These are phyloP conservation scores for Actinernus sp. DNA, from an alignment of 92 coral and sea anemone species.

Conservation along the genomic window DNA sequence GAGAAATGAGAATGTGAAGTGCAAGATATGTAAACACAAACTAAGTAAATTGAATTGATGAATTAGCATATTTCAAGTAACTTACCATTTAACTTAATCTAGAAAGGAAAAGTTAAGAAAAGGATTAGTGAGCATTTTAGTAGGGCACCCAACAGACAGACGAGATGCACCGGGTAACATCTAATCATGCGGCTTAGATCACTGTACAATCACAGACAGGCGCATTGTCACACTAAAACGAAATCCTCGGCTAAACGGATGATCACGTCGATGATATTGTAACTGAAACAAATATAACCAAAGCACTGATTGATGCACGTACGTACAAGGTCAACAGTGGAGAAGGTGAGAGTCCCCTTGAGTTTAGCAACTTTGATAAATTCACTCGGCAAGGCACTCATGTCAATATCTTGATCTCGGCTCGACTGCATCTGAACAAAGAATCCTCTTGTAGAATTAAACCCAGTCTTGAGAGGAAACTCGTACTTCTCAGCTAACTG, in stretches of 20 bases:
- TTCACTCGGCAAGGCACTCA: constrained; percentile 77
- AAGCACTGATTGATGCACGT: too few relatives aligned
- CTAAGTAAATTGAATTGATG: background rate
- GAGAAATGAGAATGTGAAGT: background rate
- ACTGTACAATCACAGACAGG: too few relatives aligned
- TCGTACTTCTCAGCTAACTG: constrained; percentile 85
- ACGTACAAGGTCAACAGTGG: constrained; percentile 93
- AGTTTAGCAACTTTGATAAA: constrained; percentile 85
- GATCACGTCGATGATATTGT: too few relatives aligned
- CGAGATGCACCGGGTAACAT: too few relatives aligned
- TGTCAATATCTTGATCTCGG: constrained; percentile 63
- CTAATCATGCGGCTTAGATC: too few relatives aligned
- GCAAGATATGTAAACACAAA: background rate
- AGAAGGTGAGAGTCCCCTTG: constrained; percentile 73
- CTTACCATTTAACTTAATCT: background rate
- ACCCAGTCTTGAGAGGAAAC: constrained; percentile 90
- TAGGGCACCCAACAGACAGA: too few relatives aligned
- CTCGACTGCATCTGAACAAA: constrained; percentile 75
- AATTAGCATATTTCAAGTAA: background rate
- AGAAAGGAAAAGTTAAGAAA: too few relatives aligned
- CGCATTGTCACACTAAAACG: too few relatives aligned
- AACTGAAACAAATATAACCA: too few relatives aligned
- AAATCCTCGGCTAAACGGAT: too few relatives aligned
- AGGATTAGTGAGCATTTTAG: too few relatives aligned
- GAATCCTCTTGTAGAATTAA: constrained; percentile 92